A percentile compares a stretch with the other conserved stretches of the same genome.
Evolutionary conservation across 2,113 vertebrate genomes (phyloP).

Genomic region (Gracilinanus agilis): DNA sequence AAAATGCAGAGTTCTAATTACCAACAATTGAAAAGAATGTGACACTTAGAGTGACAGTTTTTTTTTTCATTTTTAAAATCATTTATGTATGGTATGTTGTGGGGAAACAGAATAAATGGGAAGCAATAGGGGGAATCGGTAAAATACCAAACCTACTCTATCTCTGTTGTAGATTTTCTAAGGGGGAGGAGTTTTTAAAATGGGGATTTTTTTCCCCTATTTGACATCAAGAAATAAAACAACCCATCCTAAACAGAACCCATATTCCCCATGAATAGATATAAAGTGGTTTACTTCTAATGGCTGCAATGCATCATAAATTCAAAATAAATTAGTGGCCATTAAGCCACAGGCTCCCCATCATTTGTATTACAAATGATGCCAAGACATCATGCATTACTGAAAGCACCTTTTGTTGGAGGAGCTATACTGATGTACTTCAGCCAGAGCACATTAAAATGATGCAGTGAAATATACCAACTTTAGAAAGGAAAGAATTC

Average conservation of each 20-base stretch:
- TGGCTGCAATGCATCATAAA: slow-evolving; percentile 71
- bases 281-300: slow-evolving; percentile 71
- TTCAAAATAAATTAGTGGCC: slow-evolving; percentile 80
- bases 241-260: slow-evolving; percentile 47
- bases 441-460: slow-evolving; percentile 73
- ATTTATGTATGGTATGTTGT: background rate
- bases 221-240: slow-evolving; percentile 64
- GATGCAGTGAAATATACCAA: slow-evolving; percentile 65
- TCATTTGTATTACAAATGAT: slow-evolving; percentile 74
- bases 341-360: slow-evolving; percentile 74
- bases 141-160: background rate
- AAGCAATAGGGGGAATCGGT: background rate
- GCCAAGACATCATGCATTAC: slow-evolving; percentile 67
- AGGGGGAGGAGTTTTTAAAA: slow-evolving; percentile 33
- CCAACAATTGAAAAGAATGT: slow-evolving; percentile 25
- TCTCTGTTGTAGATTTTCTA: background rate
- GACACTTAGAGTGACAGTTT: background rate
- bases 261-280: slow-evolving; percentile 47
- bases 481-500: slow-evolving; percentile 65
- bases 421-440: slow-evolving; percentile 71
- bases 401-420: slow-evolving; percentile 67
- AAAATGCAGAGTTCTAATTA: slow-evolving; percentile 24
- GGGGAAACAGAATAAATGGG: slow-evolving; percentile 1
- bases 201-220: slow-evolving; percentile 26
- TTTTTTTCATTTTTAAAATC: slow-evolving; percentile 5